Base-by-base conservation (phyloP, 2,888 invertebrate species). In the Himalopsyche kuldschensis region DNA sequence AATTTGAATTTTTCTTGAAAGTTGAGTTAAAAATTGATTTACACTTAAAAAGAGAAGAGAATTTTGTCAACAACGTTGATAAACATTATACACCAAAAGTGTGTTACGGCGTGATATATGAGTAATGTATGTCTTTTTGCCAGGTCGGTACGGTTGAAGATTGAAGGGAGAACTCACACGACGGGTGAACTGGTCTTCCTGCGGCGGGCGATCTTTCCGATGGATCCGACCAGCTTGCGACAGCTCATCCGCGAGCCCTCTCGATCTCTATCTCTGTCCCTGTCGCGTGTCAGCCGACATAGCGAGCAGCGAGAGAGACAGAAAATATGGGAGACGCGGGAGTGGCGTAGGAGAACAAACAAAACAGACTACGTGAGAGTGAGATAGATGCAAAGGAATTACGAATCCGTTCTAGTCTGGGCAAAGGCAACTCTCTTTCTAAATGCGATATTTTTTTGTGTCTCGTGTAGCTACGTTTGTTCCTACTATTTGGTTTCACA, bases 151-250 rank as follows among this genome's bases (percentile, higher is more conserved):
- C n/a, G 24, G n/a, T 55, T 20, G 55, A 20, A 20, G 20, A 27
- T 15, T 35, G 78, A 35, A 78, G 32, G n/a, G n/a, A 41, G 31
- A 41, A 78, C 31, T 31, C 78, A 78, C 27, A 78, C 78, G 15
- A 31, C 31, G 27, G 86, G 86, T 69, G 86, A 86, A 48, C 84
- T 83, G 82, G 85, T 79, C 79, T 85, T 86, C 82, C 85, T 86
- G 48, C 86, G 80, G 32, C 86, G 78, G 55, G 86, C 86, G 47
- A 86, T 86, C 75, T 81, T 82, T 32, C 86, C 86, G 78, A 86
- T 86, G 69, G 85, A 85, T 27, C 85, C 85, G 69, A 85, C 86
- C 48, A 86, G 84, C 55, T 81, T 82, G 46, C 86, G 82, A 83
- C 86, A 86, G 11, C 85, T 80, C 80, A 80, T 83, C 78, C 83